These are phyloP conservation scores for Drosophila paulistorum DNA, from an alignment of 1,140 invertebrate species.

Conservation along the genomic window DNA sequence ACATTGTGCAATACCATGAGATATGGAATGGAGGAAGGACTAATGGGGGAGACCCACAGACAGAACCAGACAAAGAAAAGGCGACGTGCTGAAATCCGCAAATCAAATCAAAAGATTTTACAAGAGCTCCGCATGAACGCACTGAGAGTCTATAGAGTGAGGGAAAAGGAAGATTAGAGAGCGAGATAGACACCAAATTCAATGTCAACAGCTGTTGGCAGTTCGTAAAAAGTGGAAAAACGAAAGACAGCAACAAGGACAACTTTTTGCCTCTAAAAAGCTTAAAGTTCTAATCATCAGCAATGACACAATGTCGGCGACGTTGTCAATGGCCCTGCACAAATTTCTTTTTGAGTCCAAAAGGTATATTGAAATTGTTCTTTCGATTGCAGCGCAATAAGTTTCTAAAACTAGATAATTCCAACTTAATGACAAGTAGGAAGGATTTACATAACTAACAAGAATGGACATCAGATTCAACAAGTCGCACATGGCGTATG, in stretches of 20 bases:
- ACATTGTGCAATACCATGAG: not conserved
- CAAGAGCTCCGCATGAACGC: slow-evolving; percentile 62
- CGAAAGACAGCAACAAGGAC: slow-evolving; percentile 29
- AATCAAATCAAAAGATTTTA: slow-evolving; percentile 78
- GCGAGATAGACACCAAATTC: slow-evolving; percentile 43
- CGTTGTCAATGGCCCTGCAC: slow-evolving; percentile 16
- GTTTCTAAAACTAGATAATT: too few species aligned
- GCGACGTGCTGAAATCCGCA: slow-evolving; percentile 67
- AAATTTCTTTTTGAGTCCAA: not conserved
- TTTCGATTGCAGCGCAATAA: not conserved
- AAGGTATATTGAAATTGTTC: not conserved
- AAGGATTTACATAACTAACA: slow-evolving; percentile 29
- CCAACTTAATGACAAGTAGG: not conserved
- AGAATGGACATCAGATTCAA: slow-evolving; percentile 46
- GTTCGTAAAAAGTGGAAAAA: slow-evolving; percentile 49
- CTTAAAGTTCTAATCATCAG: slow-evolving; percentile 60
- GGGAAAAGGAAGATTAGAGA: too few species aligned
- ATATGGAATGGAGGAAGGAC: not conserved
- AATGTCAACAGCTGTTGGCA: slow-evolving; percentile 77
- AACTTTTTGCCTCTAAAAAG: slow-evolving; percentile 48
- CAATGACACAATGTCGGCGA: slow-evolving; percentile 16
- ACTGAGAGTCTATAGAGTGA: slow-evolving; percentile 27
- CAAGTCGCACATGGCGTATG: slow-evolving; percentile 69
- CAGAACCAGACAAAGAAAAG: slow-evolving; percentile 25
- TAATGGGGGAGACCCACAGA: too few species aligned